These are phyloP conservation scores for Zaprionus davidi DNA, from an alignment of 1,140 invertebrate species.

Conservation along the genomic window DNA sequence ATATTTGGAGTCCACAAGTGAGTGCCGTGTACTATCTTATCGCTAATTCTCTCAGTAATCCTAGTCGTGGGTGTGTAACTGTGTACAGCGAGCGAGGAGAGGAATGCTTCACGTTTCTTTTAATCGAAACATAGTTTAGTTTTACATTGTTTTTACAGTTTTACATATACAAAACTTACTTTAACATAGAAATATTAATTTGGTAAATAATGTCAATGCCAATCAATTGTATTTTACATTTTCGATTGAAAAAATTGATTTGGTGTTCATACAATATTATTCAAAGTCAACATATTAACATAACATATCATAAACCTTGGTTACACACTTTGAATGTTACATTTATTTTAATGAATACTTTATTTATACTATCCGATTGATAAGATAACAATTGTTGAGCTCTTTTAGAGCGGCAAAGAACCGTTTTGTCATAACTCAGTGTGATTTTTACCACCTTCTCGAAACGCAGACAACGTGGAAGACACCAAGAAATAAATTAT, in stretches of 20 bases:
- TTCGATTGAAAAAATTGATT: not conserved
- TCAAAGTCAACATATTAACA: not conserved
- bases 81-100: not conserved
- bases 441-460: conserved; percentile 20
- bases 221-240: not conserved
- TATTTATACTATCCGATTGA: conserved; percentile 45
- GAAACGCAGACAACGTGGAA: conserved; percentile 37
- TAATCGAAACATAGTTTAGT: not conserved
- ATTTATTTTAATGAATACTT: conserved; percentile 48
- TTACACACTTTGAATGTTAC: conserved; percentile 59
- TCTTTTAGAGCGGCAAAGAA: conserved; percentile 19
- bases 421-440: conserved; percentile 37
- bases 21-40: conserved; percentile 40
- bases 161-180: not conserved
- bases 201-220: not conserved
- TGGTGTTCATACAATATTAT: not conserved
- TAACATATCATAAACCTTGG: conserved; percentile 2
- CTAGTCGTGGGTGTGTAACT: conserved; percentile 13
- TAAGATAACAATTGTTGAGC: conserved; percentile 59
- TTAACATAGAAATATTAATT: no score
- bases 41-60: conserved; percentile 33
- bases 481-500: not conserved
- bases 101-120: not conserved
- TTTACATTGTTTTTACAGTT: not conserved
- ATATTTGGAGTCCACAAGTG: conserved; percentile 16